Base-by-base conservation (phyloP, 2,888 invertebrate species). In the Polyommatus icarus region DNA sequence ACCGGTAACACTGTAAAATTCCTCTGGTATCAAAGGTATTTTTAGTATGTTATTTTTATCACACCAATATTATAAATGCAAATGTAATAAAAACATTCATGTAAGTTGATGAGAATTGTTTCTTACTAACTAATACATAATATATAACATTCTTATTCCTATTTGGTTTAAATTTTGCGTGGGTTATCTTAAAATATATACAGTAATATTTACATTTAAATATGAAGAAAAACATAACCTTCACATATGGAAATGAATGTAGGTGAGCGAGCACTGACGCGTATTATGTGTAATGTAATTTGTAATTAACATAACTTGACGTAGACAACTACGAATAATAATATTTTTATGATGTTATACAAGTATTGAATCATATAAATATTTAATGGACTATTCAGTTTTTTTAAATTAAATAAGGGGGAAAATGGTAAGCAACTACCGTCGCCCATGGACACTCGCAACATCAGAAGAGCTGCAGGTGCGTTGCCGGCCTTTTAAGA, bases 221-320 rank as follows among this genome's bases (percentile, higher is more conserved):
- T 29, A 15, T 29, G 67, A 67, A 29, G 29, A 67, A 67, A 67
- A 67, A 67, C 67, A 29, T 32, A 29, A 67, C 67, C 67, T 67
- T 67, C 67, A 15, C 12, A 67, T 67, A 67, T 67, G 29, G 67
- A 67, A 29, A 32, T 67, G 15, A 15, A 67, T 67, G 29, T 67
- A 67, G 67, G 67, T 67, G 67, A 67, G 29, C 29, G 29, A 15
- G 67, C 5, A 8, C 29, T 67, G 15, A 67, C 18, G 67, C 29
- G 29, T 67, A 29, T 15, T 67, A 29, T 29, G 15, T 67, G 15
- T 67, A 67, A 6, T 67, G 29, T 67, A 29, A 67, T 67, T 67
- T 29, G 15, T 67, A 67, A 67, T 67, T 67, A 67, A 61, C 29
- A 67, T 61, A 24, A 24, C 24, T 12, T 67, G 67, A 29, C 67